Base-by-base conservation (phyloP, 2,888 invertebrate genomes). In the Laothoe populi region DNA sequence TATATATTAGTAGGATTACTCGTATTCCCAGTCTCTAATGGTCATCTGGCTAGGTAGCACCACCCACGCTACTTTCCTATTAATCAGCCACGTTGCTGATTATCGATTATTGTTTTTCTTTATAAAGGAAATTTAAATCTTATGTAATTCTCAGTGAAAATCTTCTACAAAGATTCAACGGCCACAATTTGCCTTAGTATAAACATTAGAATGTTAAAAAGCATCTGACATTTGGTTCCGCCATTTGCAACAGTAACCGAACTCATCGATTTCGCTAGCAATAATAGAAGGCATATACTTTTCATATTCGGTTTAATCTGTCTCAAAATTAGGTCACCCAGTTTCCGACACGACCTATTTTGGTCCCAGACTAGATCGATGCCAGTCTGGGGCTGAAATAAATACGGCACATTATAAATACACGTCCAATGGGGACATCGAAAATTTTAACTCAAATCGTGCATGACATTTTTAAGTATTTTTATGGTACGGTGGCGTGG, bases 261-360 rank as follows among this genome's bases (percentile, higher is more conserved):
- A 42, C 16, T 53, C 16, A 44, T 58, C 58, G 42, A 44, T 58
- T 16, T 26, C 7, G 16, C 24, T 13, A 8, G 58, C 42, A 42
- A 58, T 42, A 40, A 58, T n/a, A n/a, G 57, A 23, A 42, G 58
- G 58, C 24, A 42, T 24, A 58, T 11, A 35, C 35, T 53, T 24
- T 31, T 96, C 69, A 96, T 96, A 86, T 96, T n/a, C n/a, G n/a
- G 11, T 35, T 53, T 53, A 53, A 53, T 35, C 53, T 35, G 53
- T 19, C 19, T 19, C 19, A 19, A 10, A 53, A 35, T 11, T 19
- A 53, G 53, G 53, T 96, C 85, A 96, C 96, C 72, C 96, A 95
- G 76, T 96, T 96, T 67, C 96, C 93, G 66, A 59, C 16, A 42
- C 38, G 58, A 42, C 58, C 44, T 42, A 44, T 58, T 40, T 58